Evolutionary conservation across 2,888 invertebrate species (phyloP).

Genomic region (Terebella lapidaria): DNA sequence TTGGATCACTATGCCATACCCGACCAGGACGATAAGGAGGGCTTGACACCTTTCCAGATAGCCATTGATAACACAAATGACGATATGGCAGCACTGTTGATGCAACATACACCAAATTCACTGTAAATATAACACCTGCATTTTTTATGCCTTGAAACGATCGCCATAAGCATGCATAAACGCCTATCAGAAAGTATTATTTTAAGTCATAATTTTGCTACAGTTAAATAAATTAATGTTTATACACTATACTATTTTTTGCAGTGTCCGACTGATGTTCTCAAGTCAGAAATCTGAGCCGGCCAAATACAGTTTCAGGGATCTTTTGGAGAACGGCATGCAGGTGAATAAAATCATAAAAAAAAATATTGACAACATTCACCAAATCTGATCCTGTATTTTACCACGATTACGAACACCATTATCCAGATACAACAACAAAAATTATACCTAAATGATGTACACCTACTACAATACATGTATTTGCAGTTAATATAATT

Average conservation of each 20-base stretch:
- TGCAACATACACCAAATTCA: conserved; percentile 30
- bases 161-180: too few relatives aligned
- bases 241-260: not conserved
- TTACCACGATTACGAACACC: too few relatives aligned
- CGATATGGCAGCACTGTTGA: conserved; percentile 33
- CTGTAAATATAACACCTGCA: too few relatives aligned
- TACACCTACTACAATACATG: too few relatives aligned
- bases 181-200: too few relatives aligned
- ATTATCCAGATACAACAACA: too few relatives aligned
- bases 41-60: conserved; percentile 29
- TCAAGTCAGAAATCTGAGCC: not conserved
- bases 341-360: conserved; percentile 5
- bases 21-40: conserved; percentile 29
- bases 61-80: conserved; percentile 35
- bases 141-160: too few relatives aligned
- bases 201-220: too few relatives aligned
- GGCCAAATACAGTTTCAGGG: not conserved
- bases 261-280: not conserved
- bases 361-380: too few relatives aligned
- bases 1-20: conserved; percentile 38
- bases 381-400: too few relatives aligned
- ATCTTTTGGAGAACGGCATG: not conserved
- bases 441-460: too few relatives aligned
- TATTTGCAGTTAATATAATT: not conserved
- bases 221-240: not conserved